These are phyloP conservation scores for Pseudococcus longispinus DNA, from an alignment of 2,888 invertebrate species.

Conservation along the genomic window DNA sequence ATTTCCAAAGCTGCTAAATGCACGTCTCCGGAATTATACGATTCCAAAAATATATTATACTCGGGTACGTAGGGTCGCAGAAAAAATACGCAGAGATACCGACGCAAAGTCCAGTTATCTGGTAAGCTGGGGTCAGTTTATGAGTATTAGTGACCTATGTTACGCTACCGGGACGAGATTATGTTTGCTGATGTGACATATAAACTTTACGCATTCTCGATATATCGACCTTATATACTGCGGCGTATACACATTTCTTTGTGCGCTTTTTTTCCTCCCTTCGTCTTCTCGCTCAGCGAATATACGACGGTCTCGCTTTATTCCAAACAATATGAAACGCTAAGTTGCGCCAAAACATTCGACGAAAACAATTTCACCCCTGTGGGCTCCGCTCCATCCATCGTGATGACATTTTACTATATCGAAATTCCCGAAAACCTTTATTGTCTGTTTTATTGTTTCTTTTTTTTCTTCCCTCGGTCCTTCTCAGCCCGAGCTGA, in stretches of 20 bases:
- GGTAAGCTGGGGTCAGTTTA: not conserved
- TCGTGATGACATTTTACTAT: constrained; percentile 22
- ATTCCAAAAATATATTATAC: not conserved
- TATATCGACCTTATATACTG: constrained; percentile 27
- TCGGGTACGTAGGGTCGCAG: too few species aligned
- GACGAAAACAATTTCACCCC: constrained; percentile 41
- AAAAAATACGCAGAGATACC: too few species aligned
- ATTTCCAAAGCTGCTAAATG: not conserved
- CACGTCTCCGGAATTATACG: not conserved
- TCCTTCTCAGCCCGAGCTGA: not conserved
- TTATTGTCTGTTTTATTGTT: constrained; percentile 50
- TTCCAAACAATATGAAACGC: constrained; percentile 39
- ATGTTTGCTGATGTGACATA: constrained; percentile 24
- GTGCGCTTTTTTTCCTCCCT: not conserved
- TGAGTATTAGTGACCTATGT: not conserved
- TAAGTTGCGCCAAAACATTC: constrained; percentile 41
- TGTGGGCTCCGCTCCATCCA: not conserved
- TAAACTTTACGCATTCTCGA: constrained; percentile 37
- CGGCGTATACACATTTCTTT: not conserved
- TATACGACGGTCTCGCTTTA: not conserved
- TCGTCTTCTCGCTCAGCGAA: not conserved
- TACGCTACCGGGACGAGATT: not conserved
- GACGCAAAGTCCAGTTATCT: too few species aligned
- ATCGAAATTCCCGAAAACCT: constrained; percentile 45
- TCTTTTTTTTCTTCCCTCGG: constrained; percentile 7